Conservation (phyloP, 2,888 invertebrate species). For the Rhagonycha lutea region DNA sequence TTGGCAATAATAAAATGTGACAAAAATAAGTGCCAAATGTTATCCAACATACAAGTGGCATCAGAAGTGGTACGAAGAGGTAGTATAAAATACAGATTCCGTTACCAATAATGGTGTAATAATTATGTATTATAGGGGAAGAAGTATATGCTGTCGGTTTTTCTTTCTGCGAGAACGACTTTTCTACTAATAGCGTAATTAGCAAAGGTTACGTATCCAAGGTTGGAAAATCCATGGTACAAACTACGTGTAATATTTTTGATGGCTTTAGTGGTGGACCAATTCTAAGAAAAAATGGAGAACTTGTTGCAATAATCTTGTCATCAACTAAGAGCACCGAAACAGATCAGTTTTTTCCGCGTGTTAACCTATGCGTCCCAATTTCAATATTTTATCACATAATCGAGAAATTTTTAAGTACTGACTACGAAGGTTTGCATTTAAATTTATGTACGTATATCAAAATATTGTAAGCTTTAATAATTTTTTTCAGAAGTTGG, state of each 20-base stretch:
- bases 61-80: constrained; percentile 2
- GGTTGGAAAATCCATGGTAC: constrained; percentile 59
- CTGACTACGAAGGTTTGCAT: not conserved
- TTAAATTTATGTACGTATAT: too few relatives aligned
- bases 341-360: constrained; percentile 59
- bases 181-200: constrained; percentile 57
- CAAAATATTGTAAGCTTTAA: not conserved
- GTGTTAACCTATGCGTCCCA: constrained; percentile 65
- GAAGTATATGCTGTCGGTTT: constrained; percentile 62
- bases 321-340: constrained; percentile 60
- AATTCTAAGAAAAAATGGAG: constrained; percentile 56
- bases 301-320: constrained; percentile 62
- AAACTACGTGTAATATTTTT: constrained; percentile 66
- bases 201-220: constrained; percentile 62
- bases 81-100: not conserved
- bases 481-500: not conserved
- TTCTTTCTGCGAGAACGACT: constrained; percentile 59
- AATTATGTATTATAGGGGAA: constrained; percentile 56
- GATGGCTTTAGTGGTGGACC: constrained; percentile 67
- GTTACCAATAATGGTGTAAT: too few relatives aligned
- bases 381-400: constrained; percentile 30
- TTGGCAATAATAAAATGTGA: constrained; percentile 57
- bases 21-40: constrained; percentile 50
- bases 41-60: constrained; percentile 44
- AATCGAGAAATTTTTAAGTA: constrained; percentile 5